Conservation (phyloP, 2,888 invertebrate genomes). For the Harpalus rubripes region DNA sequence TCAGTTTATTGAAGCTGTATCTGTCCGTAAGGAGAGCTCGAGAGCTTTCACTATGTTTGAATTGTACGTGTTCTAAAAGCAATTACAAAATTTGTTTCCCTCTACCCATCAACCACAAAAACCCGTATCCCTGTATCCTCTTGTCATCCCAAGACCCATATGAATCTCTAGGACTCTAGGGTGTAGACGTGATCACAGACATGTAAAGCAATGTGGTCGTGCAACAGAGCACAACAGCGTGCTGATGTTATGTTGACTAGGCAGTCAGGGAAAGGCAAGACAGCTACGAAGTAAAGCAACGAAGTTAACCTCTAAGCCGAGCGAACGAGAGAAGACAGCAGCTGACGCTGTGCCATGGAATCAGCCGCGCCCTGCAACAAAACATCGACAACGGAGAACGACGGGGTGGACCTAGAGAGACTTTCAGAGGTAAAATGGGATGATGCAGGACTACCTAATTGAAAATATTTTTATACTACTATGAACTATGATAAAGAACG, state of each 20-base stretch:
- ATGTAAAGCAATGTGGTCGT: conserved; percentile 11
- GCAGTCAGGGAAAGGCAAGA: not conserved
- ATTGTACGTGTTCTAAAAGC: too few species aligned
- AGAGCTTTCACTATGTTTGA: too few species aligned
- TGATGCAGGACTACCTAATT: not conserved
- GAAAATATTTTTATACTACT: too few species aligned
- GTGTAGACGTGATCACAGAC: conserved; percentile 30
- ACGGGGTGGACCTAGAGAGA: not conserved
- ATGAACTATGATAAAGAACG: too few species aligned
- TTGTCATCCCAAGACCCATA: too few species aligned
- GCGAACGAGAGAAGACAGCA: conserved; percentile 1
- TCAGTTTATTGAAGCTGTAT: too few species aligned
- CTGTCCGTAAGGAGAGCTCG: too few species aligned
- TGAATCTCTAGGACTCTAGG: too few species aligned
- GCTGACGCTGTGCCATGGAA: conserved; percentile 8
- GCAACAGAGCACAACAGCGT: not conserved
- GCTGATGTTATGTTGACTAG: not conserved
- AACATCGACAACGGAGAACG: not conserved
- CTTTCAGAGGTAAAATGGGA: not conserved
- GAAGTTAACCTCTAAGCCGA: not conserved
- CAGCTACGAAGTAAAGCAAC: conserved; percentile 4
- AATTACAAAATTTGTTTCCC: too few species aligned
- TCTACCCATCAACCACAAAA: too few species aligned
- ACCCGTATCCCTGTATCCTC: too few species aligned
- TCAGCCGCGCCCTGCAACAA: conserved; percentile 3